Evolutionary conservation across 2,888 invertebrate genomes (phyloP).

Genomic region (Pedicia rivosa): DNA sequence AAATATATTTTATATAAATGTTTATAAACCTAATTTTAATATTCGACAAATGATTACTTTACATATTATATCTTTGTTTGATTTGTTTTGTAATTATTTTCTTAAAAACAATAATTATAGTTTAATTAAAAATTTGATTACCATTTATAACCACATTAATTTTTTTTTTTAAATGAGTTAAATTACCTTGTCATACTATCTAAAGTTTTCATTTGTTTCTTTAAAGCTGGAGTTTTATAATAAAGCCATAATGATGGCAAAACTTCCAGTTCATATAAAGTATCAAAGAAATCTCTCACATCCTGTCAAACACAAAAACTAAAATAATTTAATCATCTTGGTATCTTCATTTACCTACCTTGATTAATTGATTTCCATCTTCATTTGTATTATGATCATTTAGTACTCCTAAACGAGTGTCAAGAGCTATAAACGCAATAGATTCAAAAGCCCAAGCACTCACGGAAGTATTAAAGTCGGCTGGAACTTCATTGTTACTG

Average conservation of each 20-base stretch:
- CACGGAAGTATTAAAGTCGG: slow-evolving; percentile 33
- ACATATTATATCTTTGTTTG: too few species aligned
- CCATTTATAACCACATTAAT: too few species aligned
- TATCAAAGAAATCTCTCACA: slow-evolving; percentile 1
- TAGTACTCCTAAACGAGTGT: slow-evolving; percentile 23
- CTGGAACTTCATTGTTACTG: slow-evolving; percentile 22
- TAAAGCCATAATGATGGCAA: slow-evolving; percentile 23
- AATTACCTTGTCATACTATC: slow-evolving; percentile 28
- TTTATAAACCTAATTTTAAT: too few species aligned
- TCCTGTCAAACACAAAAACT: neutral
- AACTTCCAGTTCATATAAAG: slow-evolving; percentile 19
- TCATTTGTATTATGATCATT: slow-evolving; percentile 12
- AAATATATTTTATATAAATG: too few species aligned
- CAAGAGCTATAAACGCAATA: slow-evolving; percentile 28
- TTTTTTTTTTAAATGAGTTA: too few species aligned
- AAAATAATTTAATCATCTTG: too few species aligned
- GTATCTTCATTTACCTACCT: too few species aligned
- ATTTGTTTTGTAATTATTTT: too few species aligned
- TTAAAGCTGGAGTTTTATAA: slow-evolving; percentile 21
- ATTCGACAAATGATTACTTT: too few species aligned
- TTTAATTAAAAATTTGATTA: too few species aligned
- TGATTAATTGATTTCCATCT: slow-evolving; percentile 8
- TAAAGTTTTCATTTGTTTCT: slow-evolving; percentile 23
- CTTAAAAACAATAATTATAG: too few species aligned
- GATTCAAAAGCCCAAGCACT: slow-evolving; percentile 43